These are phyloP conservation scores for Hycleus cichorii DNA, from an alignment of 1,140 invertebrate species.

Conservation along the genomic window DNA sequence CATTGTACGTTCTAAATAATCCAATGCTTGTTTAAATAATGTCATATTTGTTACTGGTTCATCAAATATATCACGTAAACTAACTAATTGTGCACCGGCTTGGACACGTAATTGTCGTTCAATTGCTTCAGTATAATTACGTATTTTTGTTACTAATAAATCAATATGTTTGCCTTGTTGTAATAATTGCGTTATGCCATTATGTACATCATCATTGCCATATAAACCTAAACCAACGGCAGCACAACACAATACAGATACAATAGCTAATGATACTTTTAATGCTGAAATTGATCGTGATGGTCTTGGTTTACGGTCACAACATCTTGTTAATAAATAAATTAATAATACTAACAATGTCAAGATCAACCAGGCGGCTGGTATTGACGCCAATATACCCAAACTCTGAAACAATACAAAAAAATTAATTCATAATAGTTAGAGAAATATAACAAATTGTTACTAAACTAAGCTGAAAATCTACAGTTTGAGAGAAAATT, in stretches of 20 bases:
- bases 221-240: conserved; percentile 74
- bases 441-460: too few relatives aligned
- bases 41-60: conserved; percentile 68
- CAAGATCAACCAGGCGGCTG: conserved; percentile 82
- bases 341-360: conserved; percentile 80
- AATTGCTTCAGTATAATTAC: conserved; percentile 55
- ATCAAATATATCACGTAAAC: conserved; percentile 65
- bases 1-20: conserved; percentile 56
- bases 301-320: conserved; percentile 80
- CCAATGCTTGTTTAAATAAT: conserved; percentile 55
- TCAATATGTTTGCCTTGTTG: conserved; percentile 71
- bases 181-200: conserved; percentile 73
- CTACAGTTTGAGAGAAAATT: too few relatives aligned
- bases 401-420: conserved; percentile 62
- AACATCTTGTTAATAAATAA: conserved; percentile 88
- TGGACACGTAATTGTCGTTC: conserved; percentile 34
- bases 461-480: too few relatives aligned
- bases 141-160: conserved; percentile 61
- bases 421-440: too few relatives aligned
- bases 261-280: conserved; percentile 73
- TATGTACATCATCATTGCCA: conserved; percentile 90
- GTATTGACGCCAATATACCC: conserved; percentile 83
- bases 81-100: conserved; percentile 47
- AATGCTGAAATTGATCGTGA: conserved; percentile 76
- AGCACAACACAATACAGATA: conserved; percentile 75